These are phyloP conservation scores for Fregetta grallaria DNA, from an alignment of 2,113 vertebrate genomes.

Conservation along the genomic window DNA sequence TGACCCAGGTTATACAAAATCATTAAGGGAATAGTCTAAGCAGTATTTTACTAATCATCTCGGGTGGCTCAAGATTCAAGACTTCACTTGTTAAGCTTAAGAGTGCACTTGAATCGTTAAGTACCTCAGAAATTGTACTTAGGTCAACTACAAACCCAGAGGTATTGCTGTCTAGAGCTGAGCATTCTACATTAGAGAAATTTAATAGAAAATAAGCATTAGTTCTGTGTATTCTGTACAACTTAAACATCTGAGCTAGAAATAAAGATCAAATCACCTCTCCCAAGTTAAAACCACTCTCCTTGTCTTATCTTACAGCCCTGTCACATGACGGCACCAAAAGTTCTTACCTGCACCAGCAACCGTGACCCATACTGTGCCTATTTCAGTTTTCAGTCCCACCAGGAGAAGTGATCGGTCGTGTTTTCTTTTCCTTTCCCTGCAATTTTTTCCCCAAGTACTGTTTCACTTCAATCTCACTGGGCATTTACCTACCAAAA, in stretches of 20 bases:
- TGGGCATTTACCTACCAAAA: neutral
- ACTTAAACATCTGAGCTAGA: neutral
- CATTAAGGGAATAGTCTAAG: neutral
- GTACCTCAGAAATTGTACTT: neutral
- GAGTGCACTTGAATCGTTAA: neutral
- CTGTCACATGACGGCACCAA: neutral
- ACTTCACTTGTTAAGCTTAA: neutral
- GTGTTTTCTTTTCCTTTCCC: neutral
- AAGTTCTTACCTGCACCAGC: neutral
- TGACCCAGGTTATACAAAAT: neutral
- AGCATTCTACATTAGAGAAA: neutral
- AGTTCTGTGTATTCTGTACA: neutral
- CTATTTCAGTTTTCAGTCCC: neutral
- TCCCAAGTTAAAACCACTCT: neutral
- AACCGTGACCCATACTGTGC: neutral
- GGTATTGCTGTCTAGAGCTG: neutral
- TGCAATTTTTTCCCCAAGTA: neutral
- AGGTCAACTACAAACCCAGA: neutral
- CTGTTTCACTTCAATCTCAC: neutral
- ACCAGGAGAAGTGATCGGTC: neutral
- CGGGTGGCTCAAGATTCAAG: neutral
- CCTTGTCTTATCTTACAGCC: neutral
- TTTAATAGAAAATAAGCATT: neutral
- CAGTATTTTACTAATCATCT: neutral
- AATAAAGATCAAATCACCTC: neutral